A percentile compares a stretch with the other conserved stretches of the same genome.
Evolutionary conservation across 2,888 invertebrate species (phyloP).

Genomic region (Stenurella melanura): DNA sequence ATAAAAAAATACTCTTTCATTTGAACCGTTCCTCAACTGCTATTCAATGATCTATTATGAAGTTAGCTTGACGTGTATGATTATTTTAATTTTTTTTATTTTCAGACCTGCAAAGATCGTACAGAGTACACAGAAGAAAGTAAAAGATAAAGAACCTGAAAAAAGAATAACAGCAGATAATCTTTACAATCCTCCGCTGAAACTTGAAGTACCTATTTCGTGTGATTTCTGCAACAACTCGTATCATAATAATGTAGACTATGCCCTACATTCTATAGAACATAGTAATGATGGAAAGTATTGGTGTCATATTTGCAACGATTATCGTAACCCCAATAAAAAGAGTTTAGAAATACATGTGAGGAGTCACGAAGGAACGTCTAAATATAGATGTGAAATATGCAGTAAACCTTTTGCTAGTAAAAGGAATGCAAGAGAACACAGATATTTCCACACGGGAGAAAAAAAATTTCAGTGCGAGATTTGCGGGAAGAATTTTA

Average conservation of each 20-base stretch:
- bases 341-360: constrained; percentile 69
- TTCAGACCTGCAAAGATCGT: too few relatives aligned
- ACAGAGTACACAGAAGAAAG: too few relatives aligned
- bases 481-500: constrained; percentile 75
- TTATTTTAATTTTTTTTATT: too few relatives aligned
- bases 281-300: constrained; percentile 62
- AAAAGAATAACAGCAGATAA: too few relatives aligned
- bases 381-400: constrained; percentile 65
- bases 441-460: constrained; percentile 65
- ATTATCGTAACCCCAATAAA: constrained; percentile 62
- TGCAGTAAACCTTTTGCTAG: constrained; percentile 66
- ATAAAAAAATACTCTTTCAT: too few relatives aligned
- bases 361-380: constrained; percentile 71
- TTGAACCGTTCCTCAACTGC: too few relatives aligned
- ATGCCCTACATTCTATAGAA: constrained; percentile 62
- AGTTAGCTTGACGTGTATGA: too few relatives aligned
- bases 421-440: constrained; percentile 62
- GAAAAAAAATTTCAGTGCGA: constrained; percentile 74
- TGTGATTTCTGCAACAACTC: constrained; percentile 68
- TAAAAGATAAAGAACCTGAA: too few relatives aligned
- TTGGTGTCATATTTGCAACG: constrained; percentile 64
- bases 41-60: too few relatives aligned
- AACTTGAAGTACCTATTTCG: constrained; percentile 14
- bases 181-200: background rate
- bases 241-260: constrained; percentile 70